Percentiles rank a stretch among this genome's conserved stretches.
These are phyloP conservation scores for Sebastes flavidus DNA, from an alignment of 2,797 vertebrate genomes.

Conservation along the genomic window DNA sequence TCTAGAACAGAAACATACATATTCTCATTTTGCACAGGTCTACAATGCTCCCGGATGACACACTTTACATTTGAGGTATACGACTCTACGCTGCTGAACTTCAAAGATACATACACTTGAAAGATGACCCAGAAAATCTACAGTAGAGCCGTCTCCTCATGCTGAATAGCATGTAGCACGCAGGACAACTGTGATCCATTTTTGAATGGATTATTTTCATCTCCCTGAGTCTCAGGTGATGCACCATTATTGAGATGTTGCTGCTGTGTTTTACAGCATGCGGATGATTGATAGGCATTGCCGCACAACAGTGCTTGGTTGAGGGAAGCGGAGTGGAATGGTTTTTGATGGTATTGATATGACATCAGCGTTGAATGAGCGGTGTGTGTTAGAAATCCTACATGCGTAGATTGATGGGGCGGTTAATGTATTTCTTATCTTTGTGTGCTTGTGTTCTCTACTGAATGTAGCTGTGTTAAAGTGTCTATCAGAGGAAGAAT, in stretches of 20 bases:
- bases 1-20: neutral
- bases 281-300: constrained; percentile 49
- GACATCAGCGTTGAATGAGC: neutral
- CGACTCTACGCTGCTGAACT: constrained; percentile 41
- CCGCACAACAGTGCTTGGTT: constrained; percentile 6
- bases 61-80: constrained; percentile 31
- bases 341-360: constrained; percentile 25
- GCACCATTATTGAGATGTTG: constrained; percentile 63
- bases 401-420: neutral
- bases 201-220: constrained; percentile 59
- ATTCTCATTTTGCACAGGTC: constrained; percentile 2
- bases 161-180: constrained; percentile 20
- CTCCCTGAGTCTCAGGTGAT: constrained; percentile 63
- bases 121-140: constrained; percentile 67
- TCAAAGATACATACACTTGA: constrained; percentile 56
- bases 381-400: neutral
- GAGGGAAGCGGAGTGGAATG: neutral
- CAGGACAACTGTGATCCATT: constrained; percentile 44
- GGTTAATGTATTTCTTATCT: neutral
- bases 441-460: neutral
- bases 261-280: constrained; percentile 29
- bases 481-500: neutral
- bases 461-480: neutral
- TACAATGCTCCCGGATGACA: constrained; percentile 30
- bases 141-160: constrained; percentile 32